phyloP scores from a whole-genome alignment of 2,797 vertebrate species.

The Neosilurus mollespiculum region DNA sequence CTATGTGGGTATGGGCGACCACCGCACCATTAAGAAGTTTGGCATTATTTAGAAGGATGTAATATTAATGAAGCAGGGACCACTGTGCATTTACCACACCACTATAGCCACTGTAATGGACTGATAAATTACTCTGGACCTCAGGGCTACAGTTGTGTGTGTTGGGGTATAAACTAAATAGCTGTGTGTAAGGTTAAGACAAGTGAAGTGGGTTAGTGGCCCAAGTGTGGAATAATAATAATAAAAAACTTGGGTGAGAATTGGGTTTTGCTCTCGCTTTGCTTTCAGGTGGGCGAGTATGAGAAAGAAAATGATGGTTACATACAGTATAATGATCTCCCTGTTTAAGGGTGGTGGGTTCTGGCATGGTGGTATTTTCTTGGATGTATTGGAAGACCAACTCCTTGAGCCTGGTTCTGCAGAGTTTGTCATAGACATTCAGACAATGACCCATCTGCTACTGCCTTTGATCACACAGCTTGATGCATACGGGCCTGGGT shows the following conservation, averaged over 20 bases:
- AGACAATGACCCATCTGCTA: conserved; percentile 57
- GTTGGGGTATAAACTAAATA: conserved; percentile 9
- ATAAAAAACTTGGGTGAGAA: neutral
- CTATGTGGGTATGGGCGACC: neutral
- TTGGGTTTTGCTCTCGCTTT: conserved; percentile 10
- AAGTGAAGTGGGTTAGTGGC: neutral
- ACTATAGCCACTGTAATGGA: conserved; percentile 37
- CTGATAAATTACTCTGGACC: conserved; percentile 19
- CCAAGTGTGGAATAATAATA: neutral
- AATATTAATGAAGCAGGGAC: conserved; percentile 43
- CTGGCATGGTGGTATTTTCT: conserved; percentile 20
- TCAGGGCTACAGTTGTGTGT: conserved; percentile 27
- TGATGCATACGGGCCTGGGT: conserved; percentile 17
- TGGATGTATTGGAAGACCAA: conserved; percentile 52
- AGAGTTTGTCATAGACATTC: conserved; percentile 44
- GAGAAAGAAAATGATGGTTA: neutral
- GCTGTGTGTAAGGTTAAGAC: conserved; percentile 6
- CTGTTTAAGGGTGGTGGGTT: conserved; percentile 32
- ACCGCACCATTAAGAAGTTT: conserved; percentile 25
- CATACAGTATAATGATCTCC: conserved; percentile 1
- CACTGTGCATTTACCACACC: conserved; percentile 23
- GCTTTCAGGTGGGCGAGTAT: neutral
- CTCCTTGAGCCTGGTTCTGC: conserved; percentile 36
- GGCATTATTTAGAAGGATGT: conserved; percentile 26
- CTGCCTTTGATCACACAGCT: conserved; percentile 47